Evolutionary conservation across 1,140 invertebrate genomes (phyloP).

Genomic region (Steinernema feltiae): DNA sequence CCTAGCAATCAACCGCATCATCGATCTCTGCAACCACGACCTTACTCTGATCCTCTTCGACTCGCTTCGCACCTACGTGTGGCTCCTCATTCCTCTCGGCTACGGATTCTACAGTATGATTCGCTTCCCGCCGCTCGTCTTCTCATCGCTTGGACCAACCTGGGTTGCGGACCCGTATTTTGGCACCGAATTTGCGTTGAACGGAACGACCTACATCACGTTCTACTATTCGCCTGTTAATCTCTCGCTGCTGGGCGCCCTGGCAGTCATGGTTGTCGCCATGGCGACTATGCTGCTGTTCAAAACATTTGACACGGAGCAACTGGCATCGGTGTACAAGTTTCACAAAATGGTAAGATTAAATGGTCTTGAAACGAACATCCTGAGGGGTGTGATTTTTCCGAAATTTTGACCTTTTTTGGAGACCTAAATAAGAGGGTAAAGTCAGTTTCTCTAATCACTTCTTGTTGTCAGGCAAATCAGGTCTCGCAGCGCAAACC

Average conservation of each 20-base stretch:
- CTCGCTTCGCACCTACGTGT: not conserved
- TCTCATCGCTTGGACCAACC: not conserved
- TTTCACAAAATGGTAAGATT: conserved; percentile 1
- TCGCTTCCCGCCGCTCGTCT: not conserved
- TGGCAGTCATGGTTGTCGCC: not conserved
- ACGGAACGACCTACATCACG: not conserved
- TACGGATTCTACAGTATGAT: not conserved
- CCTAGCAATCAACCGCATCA: not conserved
- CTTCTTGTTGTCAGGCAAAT: no score
- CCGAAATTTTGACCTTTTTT: no score
- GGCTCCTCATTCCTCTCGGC: not conserved
- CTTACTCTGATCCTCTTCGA: not conserved
- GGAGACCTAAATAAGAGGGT: no score
- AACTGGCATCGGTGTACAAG: not conserved
- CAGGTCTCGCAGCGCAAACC: no score
- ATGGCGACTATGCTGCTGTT: not conserved
- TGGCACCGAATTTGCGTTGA: not conserved
- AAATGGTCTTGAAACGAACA: no score
- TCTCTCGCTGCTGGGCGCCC: not conserved
- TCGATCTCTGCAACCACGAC: not conserved
- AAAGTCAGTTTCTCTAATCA: no score
- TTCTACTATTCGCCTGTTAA: not conserved
- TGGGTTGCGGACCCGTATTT: not conserved
- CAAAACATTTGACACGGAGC: not conserved
- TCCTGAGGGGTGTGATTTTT: no score